These are phyloP conservation scores for Musca domestica DNA, from an alignment of 1,140 invertebrate genomes.

Conservation along the genomic window DNA sequence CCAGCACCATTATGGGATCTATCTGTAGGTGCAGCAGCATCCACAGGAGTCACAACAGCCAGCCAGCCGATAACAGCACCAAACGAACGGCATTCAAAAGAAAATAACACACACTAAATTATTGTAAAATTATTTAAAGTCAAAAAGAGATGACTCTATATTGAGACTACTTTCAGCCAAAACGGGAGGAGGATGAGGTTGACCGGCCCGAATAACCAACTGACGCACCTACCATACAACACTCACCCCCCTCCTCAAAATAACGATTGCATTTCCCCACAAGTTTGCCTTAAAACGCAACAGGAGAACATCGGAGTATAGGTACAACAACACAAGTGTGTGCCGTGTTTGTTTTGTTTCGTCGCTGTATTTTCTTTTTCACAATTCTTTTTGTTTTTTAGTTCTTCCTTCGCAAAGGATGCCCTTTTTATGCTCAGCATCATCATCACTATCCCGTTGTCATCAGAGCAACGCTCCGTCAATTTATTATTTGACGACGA, in stretches of 20 bases:
- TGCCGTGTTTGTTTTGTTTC: not conserved
- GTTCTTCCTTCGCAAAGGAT: too few species aligned
- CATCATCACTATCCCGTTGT: too few species aligned
- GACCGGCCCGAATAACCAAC: too few species aligned
- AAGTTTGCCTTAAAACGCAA: conserved; percentile 7
- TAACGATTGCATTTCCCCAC: conserved; percentile 4
- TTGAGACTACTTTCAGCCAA: not conserved
- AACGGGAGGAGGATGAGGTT: not conserved
- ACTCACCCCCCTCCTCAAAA: not conserved
- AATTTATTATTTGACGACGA: too few species aligned
- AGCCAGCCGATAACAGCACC: not conserved
- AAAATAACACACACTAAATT: conserved; percentile 2
- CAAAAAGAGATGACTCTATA: conserved; percentile 18
- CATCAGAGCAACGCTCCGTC: too few species aligned
- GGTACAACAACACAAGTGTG: not conserved
- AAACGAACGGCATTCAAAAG: not conserved
- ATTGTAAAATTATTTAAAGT: conserved; percentile 16
- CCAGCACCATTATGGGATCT: too few species aligned
- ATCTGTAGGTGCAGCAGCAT: too few species aligned
- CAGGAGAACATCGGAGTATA: not conserved
- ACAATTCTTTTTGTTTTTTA: too few species aligned
- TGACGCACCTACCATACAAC: too few species aligned
- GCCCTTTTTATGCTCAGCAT: too few species aligned
- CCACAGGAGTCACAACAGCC: not conserved
- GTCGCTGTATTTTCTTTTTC: too few species aligned